Base-by-base conservation (phyloP, 2,797 vertebrate species). In the Huso huso region DNA sequence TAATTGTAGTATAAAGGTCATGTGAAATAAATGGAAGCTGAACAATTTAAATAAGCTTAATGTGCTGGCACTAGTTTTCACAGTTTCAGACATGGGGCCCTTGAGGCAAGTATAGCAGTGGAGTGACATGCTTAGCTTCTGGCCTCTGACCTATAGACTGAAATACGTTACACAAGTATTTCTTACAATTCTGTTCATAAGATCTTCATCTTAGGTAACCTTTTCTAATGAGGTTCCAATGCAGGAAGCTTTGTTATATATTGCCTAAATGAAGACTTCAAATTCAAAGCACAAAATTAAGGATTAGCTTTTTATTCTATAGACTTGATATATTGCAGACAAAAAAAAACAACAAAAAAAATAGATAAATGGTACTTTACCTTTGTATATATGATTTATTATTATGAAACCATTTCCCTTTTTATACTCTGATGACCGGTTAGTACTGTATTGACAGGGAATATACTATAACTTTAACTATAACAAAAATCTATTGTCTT, bases 131-230 rank as follows among this genome's bases (percentile, higher is more conserved):
- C 8, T 10, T 61, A 65, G 61, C 62, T 66, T 50, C 12, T 13
- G 62, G 66, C 62, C 68, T 62, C 48, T 6, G 66, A 68, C 66
- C 50, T 68, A 65, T 70, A 64, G 65, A 53, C 59, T 66, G 66
- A 53, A 69, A 65, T 69, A 55, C 61, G 62, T 73, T 66, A 18
- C 62, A 11, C 57, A 6, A 37, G 3, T 58, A 11, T 58, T n/a
- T 58, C 7, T 11, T n/a, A 13, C 1, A n/a, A 11, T 58, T n/a
- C 55, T 11, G 10, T 58, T 58, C 12, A 53, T 11, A 58, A n/a
- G 6, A 13, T 58, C 55, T 58, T 58, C 15, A 12, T 53, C 8
- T 58, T 58, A n/a, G 12, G 11, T 7, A 58, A 58, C 12, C 7
- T 11, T 13, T 58, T 58, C 55, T 58, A 58, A 58, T 58, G 55